A percentile compares a stretch with the other conserved stretches of the same genome.
Evolutionary conservation across 2,888 invertebrate genomes (phyloP).

Genomic region (Drosophila kambysellisi): DNA sequence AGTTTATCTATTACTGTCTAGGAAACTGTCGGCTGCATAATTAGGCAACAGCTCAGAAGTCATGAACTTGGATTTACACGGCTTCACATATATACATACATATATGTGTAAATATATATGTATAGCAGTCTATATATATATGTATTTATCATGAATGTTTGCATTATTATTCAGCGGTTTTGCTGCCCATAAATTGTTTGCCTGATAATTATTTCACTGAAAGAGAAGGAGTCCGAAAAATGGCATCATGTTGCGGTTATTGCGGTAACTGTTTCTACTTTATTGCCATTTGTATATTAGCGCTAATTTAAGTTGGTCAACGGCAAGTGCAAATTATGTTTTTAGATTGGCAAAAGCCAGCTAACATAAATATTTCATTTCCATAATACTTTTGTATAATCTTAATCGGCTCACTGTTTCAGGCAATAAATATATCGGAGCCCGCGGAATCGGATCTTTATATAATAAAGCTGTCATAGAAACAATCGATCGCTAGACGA

Average conservation of each 20-base stretch:
- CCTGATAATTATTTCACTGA: constrained; percentile 47
- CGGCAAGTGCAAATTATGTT: constrained; percentile 39
- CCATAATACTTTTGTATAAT: not conserved
- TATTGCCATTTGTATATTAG: constrained; percentile 34
- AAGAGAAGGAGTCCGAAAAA: constrained; percentile 1
- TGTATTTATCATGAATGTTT: not conserved
- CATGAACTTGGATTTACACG: constrained; percentile 26
- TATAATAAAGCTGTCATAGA: not conserved
- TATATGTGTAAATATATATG: not conserved
- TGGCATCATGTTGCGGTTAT: constrained; percentile 55
- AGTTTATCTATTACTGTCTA: constrained; percentile 41
- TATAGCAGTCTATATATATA: not conserved
- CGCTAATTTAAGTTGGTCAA: constrained; percentile 48
- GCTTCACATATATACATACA: not conserved
- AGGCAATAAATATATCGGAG: not conserved
- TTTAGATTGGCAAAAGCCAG: not conserved
- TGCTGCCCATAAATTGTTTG: constrained; percentile 45
- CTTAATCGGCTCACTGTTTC: not conserved
- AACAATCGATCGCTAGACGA: not conserved
- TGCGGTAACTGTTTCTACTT: constrained; percentile 41
- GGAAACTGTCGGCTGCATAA: constrained; percentile 33
- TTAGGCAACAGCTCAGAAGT: constrained; percentile 34
- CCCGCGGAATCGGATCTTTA: not conserved
- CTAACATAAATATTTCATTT: not conserved
- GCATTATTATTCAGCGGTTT: constrained; percentile 10